Base-by-base conservation (phyloP, 30 jellyfish, hydroid and myxozoan genomes). In the Morbakka virulenta region DNA sequence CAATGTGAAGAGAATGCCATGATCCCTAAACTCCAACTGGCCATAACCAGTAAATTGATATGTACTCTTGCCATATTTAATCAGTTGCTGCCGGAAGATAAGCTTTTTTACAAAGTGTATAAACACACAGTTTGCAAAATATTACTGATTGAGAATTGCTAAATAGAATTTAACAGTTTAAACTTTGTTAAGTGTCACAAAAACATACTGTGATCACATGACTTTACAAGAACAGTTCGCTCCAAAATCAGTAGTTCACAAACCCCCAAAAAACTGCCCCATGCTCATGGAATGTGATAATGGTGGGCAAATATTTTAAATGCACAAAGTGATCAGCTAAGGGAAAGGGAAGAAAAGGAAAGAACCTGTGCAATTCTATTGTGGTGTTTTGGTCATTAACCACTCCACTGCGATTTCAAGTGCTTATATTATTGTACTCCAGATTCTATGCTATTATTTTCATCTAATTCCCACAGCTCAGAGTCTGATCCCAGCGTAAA, bases 111-210 rank as follows among this genome's bases (percentile, higher is more conserved):
- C 77, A 65, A 65, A 26, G 77, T 29, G 77, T 65, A 9, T 31
- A 61, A 65, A 65, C 52, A n/a, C n/a, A 61, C 52, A 65, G 77
- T 65, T 65, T 65, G 68, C 61, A 65, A 65, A 65, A 65, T 65
- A 61, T 65, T 29, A 65, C 77, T 0, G 77, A 29, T 1, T 65
- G 61, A 65, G 57, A 65, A 27, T 61, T 65, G 77, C 22, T 65
- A 25, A 65, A 65, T 11, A 65, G 20, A 24, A 65, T 65, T 30
- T 26, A 2, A 65, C 77, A 65, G 77, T 65, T 65, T 31, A 65
- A 65, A 12, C 77, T 65, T 0, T 65, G 77, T 31, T 11, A 24
- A 65, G 77, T 65, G 62, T 23, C 31, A 31, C 62, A 25, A 65
- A 65, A 65, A 29, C 62, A 26, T 26, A 26, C 2, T 1, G 57